These are phyloP conservation scores for Chloroceryle inda DNA, from an alignment of 2,797 vertebrate species.

Conservation along the genomic window DNA sequence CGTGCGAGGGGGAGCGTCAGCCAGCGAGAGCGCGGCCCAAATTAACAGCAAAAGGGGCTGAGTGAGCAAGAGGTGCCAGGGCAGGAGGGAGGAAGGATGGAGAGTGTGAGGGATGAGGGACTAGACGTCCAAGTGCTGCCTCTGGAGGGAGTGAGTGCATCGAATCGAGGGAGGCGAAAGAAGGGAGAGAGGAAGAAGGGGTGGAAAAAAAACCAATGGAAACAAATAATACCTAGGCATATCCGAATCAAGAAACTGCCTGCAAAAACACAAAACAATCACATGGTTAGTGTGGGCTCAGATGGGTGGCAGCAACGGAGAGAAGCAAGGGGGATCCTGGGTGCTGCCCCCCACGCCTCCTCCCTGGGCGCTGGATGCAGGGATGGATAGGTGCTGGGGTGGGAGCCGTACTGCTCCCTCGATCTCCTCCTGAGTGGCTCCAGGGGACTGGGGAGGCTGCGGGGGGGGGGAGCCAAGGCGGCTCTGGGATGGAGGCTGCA, in stretches of 20 bases:
- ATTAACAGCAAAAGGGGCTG: conserved; percentile 22
- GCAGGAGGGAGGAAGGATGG: conserved; percentile 8
- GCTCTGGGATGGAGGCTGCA: conserved; percentile 50
- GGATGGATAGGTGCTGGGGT: background rate
- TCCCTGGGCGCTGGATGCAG: background rate
- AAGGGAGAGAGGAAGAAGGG: conserved; percentile 66
- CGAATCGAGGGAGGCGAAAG: conserved; percentile 5
- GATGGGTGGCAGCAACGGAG: conserved; percentile 75
- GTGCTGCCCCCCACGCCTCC: background rate
- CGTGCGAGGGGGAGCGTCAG: conserved; percentile 38
- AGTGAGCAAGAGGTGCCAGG: conserved; percentile 52
- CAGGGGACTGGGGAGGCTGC: background rate
- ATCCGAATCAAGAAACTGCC: conserved; percentile 99
- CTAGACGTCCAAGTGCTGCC: conserved; percentile 46
- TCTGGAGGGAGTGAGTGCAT: background rate
- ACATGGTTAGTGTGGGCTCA: conserved; percentile 91
- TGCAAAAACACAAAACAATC: conserved; percentile 96
- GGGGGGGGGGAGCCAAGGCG: background rate
- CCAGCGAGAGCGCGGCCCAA: conserved; percentile 27
- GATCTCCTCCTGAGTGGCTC: background rate
- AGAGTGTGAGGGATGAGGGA: conserved; percentile 5
- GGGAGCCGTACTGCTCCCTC: background rate
- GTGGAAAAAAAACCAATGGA: conserved; percentile 76
- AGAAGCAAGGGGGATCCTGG: background rate
- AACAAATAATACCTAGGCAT: conserved; percentile 97